Conservation (phyloP, 2,797 vertebrate species). For the Enteromius trimaculatus region DNA sequence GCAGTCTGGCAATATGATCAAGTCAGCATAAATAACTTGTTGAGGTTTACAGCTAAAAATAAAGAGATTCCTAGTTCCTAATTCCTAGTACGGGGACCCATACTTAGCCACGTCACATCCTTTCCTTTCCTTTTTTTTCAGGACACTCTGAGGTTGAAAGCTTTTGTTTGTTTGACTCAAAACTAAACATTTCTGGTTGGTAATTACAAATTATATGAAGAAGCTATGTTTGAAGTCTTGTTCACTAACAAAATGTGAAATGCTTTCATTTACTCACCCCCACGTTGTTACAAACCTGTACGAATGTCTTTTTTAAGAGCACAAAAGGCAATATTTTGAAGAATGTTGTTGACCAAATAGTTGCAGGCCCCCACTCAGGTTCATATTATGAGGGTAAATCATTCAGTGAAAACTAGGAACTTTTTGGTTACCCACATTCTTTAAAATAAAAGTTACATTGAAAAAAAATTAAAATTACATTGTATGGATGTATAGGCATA, state of each 20-base stretch:
- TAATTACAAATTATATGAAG: background rate
- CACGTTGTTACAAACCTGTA: background rate
- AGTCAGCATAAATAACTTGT: background rate
- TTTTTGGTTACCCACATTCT: too few species aligned
- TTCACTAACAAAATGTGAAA: background rate
- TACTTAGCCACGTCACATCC: too few species aligned
- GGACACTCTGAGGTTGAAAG: background rate
- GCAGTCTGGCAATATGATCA: slow-evolving; percentile 11
- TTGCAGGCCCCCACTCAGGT: background rate
- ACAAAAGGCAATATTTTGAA: background rate
- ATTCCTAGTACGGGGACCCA: too few species aligned
- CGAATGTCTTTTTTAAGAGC: background rate
- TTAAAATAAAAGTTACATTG: too few species aligned
- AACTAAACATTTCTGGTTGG: background rate
- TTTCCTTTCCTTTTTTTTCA: background rate
- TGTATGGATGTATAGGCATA: too few species aligned
- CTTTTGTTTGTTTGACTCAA: background rate
- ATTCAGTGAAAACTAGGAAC: too few species aligned
- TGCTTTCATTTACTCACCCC: background rate
- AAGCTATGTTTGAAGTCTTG: background rate
- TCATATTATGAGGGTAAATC: background rate
- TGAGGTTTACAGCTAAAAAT: background rate
- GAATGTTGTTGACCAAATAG: background rate
- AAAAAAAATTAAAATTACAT: too few species aligned
- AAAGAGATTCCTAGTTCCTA: background rate